Percentiles rank a stretch among this genome's conserved stretches.
Evolutionary conservation across 2,113 vertebrate species (phyloP).

Genomic region (Eudyptes chrysolophus): DNA sequence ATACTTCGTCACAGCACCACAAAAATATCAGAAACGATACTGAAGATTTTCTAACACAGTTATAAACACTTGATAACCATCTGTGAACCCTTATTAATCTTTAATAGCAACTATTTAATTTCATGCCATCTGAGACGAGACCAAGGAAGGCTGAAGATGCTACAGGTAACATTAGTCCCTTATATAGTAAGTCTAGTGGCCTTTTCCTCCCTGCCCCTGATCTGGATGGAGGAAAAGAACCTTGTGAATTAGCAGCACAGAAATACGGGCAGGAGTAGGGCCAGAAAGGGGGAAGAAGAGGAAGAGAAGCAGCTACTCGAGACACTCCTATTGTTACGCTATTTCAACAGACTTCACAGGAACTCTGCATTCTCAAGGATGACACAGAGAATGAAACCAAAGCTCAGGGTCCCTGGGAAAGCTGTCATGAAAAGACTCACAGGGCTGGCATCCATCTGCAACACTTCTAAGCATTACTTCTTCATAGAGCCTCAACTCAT

Average conservation of each 20-base stretch:
- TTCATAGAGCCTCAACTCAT: not conserved
- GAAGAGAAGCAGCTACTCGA: not conserved
- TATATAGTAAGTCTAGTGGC: not conserved
- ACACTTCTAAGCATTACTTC: not conserved
- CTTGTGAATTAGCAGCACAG: not conserved
- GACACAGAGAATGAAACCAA: accelerated
- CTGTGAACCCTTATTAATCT: not conserved
- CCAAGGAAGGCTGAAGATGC: not conserved
- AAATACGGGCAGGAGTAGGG: not conserved
- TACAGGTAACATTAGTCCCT: not conserved
- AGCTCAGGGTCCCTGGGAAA: not conserved
- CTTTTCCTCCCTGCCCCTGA: not conserved
- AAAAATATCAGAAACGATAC: not conserved
- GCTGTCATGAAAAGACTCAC: not conserved
- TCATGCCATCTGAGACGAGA: not conserved
- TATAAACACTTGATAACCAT: not conserved
- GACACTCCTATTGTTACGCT: no score
- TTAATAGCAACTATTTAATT: not conserved
- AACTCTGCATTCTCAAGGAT: not conserved
- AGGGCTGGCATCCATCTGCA: not conserved
- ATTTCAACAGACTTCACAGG: not conserved
- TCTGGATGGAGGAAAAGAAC: not conserved
- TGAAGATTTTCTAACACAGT: not conserved
- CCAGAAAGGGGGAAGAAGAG: not conserved
- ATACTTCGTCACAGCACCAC: not conserved